Base-by-base conservation (phyloP, 2,797 vertebrate species). In the Cossypha caffra region DNA sequence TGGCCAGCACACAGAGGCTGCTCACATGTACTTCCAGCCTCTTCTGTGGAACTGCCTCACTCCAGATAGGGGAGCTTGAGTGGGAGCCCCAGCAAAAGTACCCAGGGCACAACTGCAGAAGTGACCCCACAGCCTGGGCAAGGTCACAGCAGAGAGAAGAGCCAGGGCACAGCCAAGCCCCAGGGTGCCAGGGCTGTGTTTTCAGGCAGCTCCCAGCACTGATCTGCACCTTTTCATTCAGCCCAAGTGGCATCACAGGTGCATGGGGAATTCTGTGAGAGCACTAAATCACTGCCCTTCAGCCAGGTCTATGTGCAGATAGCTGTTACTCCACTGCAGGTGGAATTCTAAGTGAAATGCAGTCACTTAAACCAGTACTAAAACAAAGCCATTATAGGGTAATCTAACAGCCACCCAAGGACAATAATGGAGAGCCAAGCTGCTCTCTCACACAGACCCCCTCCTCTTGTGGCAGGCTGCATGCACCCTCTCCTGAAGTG, bases 121-220 rank as follows among this genome's bases (percentile, higher is more conserved):
- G 16, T 13, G 43, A 48, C 63, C 54, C 38, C 5, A 2, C 21
- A 40, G 51, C 24, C 47, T 23, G 38, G 67, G 45, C n/a, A 17
- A 37, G 55, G 38, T n/a, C 35, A 29, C n/a, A 26, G 29, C 6
- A 29, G 37, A 16, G 13, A 21, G 28, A 64, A 61, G n/a, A 52
- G 10, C 21, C 1, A 33, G 54, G 6, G 42, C 47, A 47, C 29
- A 77, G 42, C 35, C n/a, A 37, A 62, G n/a, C 19, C 58, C 24
- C n/a, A n/a, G 12, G 12, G 6, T 19, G 20, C 8, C n/a, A 37
- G 11, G 2, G 11, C 0, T 28, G 18, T 0, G 0, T 29, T 59
- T 48, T 20, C 43, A 94, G 55, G 42, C 42, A 35, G 29, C 24
- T 55, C 48, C 33, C 7, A 38, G 33, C 20, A 21, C 6, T 24